Evolutionary conservation across 2,888 invertebrate species (phyloP), one percentile per base, ranked within the genome.

Genomic region (Chrysolina oricalcia): DNA sequence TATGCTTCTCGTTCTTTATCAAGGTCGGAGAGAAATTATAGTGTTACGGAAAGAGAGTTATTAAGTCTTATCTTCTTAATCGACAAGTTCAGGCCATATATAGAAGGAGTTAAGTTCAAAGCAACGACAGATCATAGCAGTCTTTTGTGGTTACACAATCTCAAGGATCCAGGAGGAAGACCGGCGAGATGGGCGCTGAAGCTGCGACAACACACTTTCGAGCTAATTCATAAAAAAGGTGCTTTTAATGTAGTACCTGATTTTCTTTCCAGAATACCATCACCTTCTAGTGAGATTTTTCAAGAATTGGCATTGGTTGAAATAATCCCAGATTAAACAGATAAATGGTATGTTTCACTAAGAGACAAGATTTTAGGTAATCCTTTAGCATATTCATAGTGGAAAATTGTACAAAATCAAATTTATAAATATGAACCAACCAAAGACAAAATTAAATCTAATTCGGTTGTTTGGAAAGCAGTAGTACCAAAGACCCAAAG

Each of bases 11-110:
- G 84, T 3, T 75, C 84, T 1, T 64, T 85, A 0, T 80, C 77
- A 8, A 63, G 74, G 10, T 72, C 78, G 0, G 84, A 85, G 74
- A 56, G 80, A 41, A 84, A 84, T 40, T 83, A 79, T 72, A 69
- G 80, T 2, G 78, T 81, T 3, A 81, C 81, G 2, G 84, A 86
- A 71, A 21, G 74, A 53, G 85, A 85, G 75, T 72, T 80, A 48
- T 67, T 83, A 3, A 81, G 80, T 8, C 27, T 27, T 27, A 27
- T 27, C 27, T 27, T 27, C 5, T 27, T 27, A 5, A 27, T 27
- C 5, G 75, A 84, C 17, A 9, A 85, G 3, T 81, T 81, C 62
- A 40, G 73, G 50, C 72, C 73, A 17, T 83, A 79, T 66, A 67
- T 81, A 0, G 82, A 83, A 71, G 81, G 27, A 27, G 27, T 27